These are phyloP conservation scores for Tuberolachnus salignus DNA, from an alignment of 2,888 invertebrate species.

Conservation along the genomic window DNA sequence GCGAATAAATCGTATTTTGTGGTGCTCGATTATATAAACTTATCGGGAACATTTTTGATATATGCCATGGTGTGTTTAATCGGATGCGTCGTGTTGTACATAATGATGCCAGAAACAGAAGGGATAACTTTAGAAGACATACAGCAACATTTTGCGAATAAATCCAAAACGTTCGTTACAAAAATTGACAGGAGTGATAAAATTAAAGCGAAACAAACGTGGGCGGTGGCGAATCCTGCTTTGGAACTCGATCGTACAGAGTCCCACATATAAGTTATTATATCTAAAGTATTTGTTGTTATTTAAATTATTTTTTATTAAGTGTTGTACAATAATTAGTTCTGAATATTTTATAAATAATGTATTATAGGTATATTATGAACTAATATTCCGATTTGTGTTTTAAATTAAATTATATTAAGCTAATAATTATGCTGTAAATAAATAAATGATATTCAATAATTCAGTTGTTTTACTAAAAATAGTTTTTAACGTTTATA, in stretches of 20 bases:
- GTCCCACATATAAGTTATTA: conserved; percentile 56
- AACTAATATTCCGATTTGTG: too few relatives aligned
- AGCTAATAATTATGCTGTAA: too few relatives aligned
- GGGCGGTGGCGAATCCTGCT: conserved; percentile 62
- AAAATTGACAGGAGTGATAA: conserved; percentile 60
- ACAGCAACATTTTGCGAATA: conserved; percentile 72
- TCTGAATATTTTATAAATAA: neutral
- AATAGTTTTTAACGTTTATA: too few relatives aligned
- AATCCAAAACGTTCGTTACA: conserved; percentile 63
- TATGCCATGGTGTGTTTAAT: conserved; percentile 64
- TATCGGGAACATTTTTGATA: conserved; percentile 60
- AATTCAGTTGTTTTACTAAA: too few relatives aligned
- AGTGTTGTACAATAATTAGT: conserved; percentile 1
- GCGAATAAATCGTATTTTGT: conserved; percentile 73
- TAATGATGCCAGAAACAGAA: conserved; percentile 81
- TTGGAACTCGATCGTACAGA: conserved; percentile 58
- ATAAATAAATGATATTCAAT: too few relatives aligned
- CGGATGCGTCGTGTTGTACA: conserved; percentile 72
- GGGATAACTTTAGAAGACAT: conserved; percentile 76
- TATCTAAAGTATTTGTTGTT: neutral
- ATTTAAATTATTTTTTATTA: conserved; percentile 12
- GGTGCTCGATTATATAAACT: conserved; percentile 57
- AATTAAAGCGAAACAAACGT: conserved; percentile 61
- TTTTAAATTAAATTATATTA: too few relatives aligned
- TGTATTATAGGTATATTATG: too few relatives aligned